Percentiles rank a stretch among this genome's conserved stretches.
Conservation (phyloP, 1,140 invertebrate species). For the Drosophila repleta region DNA sequence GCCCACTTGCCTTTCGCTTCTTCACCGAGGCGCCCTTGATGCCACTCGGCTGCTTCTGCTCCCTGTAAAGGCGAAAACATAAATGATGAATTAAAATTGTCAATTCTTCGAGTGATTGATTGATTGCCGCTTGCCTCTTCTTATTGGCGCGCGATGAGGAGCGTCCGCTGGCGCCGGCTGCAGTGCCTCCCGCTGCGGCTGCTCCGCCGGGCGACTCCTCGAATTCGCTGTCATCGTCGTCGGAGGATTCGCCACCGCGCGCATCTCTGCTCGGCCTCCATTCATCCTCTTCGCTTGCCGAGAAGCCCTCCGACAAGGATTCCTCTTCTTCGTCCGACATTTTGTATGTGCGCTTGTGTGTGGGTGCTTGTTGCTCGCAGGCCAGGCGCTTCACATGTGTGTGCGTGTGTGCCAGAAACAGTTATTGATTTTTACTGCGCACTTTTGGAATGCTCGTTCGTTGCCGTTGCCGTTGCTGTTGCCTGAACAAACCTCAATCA, state of each 20-base stretch:
- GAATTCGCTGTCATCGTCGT: slow-evolving; percentile 80
- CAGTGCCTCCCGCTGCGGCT: slow-evolving; percentile 14
- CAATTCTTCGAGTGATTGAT: no score
- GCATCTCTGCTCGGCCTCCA: slow-evolving; percentile 76
- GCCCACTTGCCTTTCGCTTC: slow-evolving; percentile 72
- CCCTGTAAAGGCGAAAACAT: slow-evolving; percentile 24
- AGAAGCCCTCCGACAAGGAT: slow-evolving; percentile 77
- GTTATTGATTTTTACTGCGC: slow-evolving; percentile 81
- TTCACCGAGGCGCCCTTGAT: slow-evolving; percentile 69
- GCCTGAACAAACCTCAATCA: neutral
- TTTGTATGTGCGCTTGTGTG: slow-evolving; percentile 45
- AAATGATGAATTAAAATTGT: neutral
- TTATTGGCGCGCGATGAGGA: slow-evolving; percentile 46
- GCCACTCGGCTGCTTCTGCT: slow-evolving; percentile 61
- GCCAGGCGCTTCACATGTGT: slow-evolving; percentile 9
- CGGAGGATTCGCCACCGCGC: slow-evolving; percentile 72
- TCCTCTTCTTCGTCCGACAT: slow-evolving; percentile 83
- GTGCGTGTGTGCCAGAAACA: slow-evolving; percentile 62
- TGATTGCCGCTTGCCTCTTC: slow-evolving; percentile 53
- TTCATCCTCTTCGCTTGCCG: slow-evolving; percentile 80
- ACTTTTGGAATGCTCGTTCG: slow-evolving; percentile 50
- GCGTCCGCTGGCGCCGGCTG: slow-evolving; percentile 43
- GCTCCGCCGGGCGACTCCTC: slow-evolving; percentile 53
- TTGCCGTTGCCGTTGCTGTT: slow-evolving; percentile 2
- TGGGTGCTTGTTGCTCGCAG: slow-evolving; percentile 28